Conservation (phyloP, 2,113 vertebrate genomes). For the Catagonus wagneri region DNA sequence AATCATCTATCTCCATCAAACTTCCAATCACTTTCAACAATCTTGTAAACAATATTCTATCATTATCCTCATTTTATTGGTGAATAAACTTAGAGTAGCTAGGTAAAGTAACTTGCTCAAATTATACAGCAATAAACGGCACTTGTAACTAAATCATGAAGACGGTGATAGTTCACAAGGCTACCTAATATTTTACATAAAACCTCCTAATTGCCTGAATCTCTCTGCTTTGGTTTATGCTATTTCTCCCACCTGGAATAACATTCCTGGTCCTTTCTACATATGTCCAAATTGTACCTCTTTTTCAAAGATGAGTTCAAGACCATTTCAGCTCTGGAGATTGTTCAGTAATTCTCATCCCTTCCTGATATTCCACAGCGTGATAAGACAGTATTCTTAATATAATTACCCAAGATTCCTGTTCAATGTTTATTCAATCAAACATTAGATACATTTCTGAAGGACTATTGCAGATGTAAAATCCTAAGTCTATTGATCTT, state of each 20-base stretch:
- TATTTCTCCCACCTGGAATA: neutral
- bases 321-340: neutral
- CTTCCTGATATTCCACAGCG: neutral
- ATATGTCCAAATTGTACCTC: neutral
- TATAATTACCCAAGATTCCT: neutral
- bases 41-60: neutral
- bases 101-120: neutral
- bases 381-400: neutral
- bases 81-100: neutral
- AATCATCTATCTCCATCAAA: neutral
- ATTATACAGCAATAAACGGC: neutral
- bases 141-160: neutral
- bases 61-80: neutral
- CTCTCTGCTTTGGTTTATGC: neutral
- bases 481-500: neutral
- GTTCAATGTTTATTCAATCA: neutral
- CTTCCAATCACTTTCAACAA: neutral
- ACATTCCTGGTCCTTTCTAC: neutral
- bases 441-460: slow-evolving; percentile 22
- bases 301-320: slow-evolving; percentile 24
- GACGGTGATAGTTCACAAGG: neutral
- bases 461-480: neutral
- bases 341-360: neutral
- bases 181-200: neutral
- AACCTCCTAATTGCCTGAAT: neutral